Percentiles rank a stretch among this genome's conserved stretches.
phyloP scores from a whole-genome alignment of 2,113 vertebrate species.

The human region GRCh38 chr9:12972001-12972500 shows the following conservation, averaged over 20 bases:
- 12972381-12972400: not conserved
- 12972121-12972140: not conserved
- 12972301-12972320: not conserved
- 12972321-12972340: not conserved
- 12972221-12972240: not conserved
- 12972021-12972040: not conserved
- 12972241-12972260: not conserved
- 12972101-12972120: not conserved
- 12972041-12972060: not conserved
- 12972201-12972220: not conserved
- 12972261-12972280: not conserved
- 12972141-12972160: not conserved
- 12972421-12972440: not conserved
- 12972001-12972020: not conserved
- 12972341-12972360: not conserved
- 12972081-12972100: not conserved
- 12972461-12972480: not conserved
- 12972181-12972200: not conserved
- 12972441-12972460: not conserved
- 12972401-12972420: not conserved
- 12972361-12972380: not conserved
- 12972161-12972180: not conserved
- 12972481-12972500: not conserved
- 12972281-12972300: not conserved
- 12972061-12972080: not conserved